A percentile compares a stretch with the other conserved stretches of the same genome.
phyloP scores from a whole-genome alignment of 2,888 invertebrate species.

The Drosophila falleni region DNA sequence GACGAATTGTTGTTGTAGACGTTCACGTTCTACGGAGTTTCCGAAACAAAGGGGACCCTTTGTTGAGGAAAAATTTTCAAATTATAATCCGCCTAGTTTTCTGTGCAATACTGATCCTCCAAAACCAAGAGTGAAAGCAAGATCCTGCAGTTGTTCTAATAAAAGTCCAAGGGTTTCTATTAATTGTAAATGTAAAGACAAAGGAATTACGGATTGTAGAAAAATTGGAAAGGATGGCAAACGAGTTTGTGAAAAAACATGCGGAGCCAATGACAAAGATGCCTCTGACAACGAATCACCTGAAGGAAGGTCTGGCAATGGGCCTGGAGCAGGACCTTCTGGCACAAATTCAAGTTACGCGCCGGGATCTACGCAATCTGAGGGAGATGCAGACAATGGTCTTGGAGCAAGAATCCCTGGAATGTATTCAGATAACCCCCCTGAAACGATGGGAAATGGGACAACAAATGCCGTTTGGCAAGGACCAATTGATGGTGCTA shows the following conservation, averaged over 20 bases:
- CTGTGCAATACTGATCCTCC: conserved; percentile 11
- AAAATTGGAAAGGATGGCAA: not conserved
- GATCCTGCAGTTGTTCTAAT: conserved; percentile 1
- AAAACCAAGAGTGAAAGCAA: not conserved
- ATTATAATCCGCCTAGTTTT: conserved; percentile 55
- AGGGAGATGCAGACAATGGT: not conserved
- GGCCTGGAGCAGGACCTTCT: not conserved
- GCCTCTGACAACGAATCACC: not conserved
- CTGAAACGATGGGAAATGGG: not conserved
- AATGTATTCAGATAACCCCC: not conserved
- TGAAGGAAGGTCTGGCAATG: not conserved
- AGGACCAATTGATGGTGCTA: not conserved
- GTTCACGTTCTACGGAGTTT: conserved; percentile 2
- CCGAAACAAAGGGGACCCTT: not conserved
- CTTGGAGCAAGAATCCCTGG: not conserved
- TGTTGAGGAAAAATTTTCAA: conserved; percentile 61
- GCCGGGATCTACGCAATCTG: not conserved
- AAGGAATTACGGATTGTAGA: conserved; percentile 15
- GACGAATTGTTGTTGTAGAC: not conserved
- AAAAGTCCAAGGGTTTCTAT: not conserved
- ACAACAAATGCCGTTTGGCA: not conserved
- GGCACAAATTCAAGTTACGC: too few species aligned
- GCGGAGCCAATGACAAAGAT: not conserved
- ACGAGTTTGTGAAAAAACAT: not conserved
- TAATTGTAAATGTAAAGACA: conserved; percentile 6